Evolutionary conservation across 53 echinoderm and acorn worm genomes (phyloP).

Genomic region (Glandiceps talaboti): DNA sequence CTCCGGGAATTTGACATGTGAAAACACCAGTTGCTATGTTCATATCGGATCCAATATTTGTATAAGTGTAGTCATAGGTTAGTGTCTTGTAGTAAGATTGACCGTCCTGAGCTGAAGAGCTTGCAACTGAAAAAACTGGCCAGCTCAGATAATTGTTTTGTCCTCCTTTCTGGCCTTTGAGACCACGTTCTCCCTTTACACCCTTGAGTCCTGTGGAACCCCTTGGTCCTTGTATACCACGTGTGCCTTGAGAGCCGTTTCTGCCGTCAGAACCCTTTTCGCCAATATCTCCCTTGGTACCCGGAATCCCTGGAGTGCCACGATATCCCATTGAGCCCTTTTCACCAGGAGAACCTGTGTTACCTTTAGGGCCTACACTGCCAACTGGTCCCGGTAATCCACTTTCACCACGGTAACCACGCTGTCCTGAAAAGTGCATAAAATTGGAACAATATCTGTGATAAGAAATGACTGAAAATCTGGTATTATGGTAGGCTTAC

Average conservation of each 20-base stretch:
- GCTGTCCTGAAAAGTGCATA: no score
- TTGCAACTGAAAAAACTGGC: background rate
- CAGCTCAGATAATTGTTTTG: background rate
- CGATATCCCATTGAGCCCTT: background rate
- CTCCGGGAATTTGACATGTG: background rate
- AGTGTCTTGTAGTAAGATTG: background rate
- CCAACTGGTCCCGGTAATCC: no score
- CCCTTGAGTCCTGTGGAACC: background rate
- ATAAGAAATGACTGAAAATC: no score
- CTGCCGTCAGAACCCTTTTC: background rate
- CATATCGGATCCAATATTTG: background rate
- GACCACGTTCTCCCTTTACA: background rate
- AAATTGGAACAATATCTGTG: no score
- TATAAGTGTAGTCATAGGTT: background rate
- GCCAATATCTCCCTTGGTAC: background rate
- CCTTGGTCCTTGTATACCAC: background rate
- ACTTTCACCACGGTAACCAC: no score
- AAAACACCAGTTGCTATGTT: background rate
- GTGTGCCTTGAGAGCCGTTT: background rate
- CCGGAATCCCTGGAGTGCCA: background rate
- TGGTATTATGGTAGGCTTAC: no score
- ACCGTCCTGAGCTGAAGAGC: background rate
- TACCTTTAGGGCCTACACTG: background rate
- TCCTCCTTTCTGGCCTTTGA: background rate
- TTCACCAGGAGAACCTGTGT: background rate